Evolutionary conservation across 2,797 vertebrate species (phyloP).

Genomic region (Fistularia commersonii): DNA sequence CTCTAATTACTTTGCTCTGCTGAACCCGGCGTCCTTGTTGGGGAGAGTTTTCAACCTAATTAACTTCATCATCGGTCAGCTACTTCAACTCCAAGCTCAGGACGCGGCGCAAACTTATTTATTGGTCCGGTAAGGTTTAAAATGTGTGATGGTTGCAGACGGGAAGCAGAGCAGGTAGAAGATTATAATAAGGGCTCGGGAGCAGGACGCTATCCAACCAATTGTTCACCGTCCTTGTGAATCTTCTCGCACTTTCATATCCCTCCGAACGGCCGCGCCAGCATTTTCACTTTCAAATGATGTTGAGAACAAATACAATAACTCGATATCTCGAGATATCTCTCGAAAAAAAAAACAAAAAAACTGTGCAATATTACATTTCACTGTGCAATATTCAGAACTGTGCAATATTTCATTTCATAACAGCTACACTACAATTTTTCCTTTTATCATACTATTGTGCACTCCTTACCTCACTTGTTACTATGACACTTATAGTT

Average conservation of each 20-base stretch:
- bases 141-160: slow-evolving; percentile 36
- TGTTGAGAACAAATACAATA: slow-evolving; percentile 41
- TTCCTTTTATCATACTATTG: no score
- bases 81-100: slow-evolving; percentile 26
- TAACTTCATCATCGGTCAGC: slow-evolving; percentile 30
- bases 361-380: no score
- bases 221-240: slow-evolving; percentile 28
- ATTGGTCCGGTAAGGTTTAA: slow-evolving; percentile 46
- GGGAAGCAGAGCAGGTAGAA: slow-evolving; percentile 13
- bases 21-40: slow-evolving; percentile 38
- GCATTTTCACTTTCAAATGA: slow-evolving; percentile 52
- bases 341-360: no score
- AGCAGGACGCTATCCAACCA: slow-evolving; percentile 36
- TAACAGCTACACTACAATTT: no score
- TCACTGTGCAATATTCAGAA: no score
- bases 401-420: no score
- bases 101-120: slow-evolving; percentile 38
- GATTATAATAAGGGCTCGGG: slow-evolving; percentile 23
- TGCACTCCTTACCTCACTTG: no score
- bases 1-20: slow-evolving; percentile 52
- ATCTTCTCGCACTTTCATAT: slow-evolving; percentile 19
- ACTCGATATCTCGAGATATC: slow-evolving; percentile 1
- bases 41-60: slow-evolving; percentile 31
- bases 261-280: slow-evolving; percentile 38
- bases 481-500: no score